phyloP scores from a whole-genome alignment of 1,140 invertebrate species.

The Diuraphis noxia region DNA sequence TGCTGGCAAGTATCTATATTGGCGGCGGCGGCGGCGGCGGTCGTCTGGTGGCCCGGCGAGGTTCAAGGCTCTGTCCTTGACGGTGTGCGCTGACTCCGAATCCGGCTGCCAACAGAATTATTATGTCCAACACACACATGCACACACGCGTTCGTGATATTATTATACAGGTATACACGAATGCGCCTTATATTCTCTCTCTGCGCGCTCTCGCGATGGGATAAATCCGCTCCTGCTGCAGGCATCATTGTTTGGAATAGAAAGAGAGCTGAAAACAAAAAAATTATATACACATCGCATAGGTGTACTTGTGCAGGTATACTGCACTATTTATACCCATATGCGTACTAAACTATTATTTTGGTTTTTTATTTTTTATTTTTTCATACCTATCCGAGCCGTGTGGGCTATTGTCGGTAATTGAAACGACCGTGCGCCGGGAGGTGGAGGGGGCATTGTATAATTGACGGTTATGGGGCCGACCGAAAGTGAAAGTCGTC shows the following conservation, averaged over 20 bases:
- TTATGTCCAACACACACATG: background rate
- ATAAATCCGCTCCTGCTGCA: background rate
- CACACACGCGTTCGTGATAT: too few species aligned
- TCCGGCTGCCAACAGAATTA: slow-evolving; percentile 49
- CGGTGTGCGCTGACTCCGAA: slow-evolving; percentile 50
- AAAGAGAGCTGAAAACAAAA: background rate
- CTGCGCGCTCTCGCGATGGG: too few species aligned
- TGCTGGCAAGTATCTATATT: slow-evolving; percentile 47
- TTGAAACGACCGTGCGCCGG: background rate
- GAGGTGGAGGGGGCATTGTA: background rate
- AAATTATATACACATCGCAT: background rate
- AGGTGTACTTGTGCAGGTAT: background rate
- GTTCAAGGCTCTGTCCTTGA: slow-evolving; percentile 53
- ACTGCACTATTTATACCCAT: too few species aligned
- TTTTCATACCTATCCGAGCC: background rate
- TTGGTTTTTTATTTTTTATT: background rate
- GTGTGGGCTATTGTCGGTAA: background rate
- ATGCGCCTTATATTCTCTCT: background rate
- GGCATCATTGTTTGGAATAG: background rate
- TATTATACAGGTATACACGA: background rate
- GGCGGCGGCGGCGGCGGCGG: slow-evolving; percentile 32
- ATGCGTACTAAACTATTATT: background rate
- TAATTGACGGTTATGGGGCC: slow-evolving; percentile 26
- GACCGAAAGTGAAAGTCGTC: slow-evolving; percentile 37
- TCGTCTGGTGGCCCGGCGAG: slow-evolving; percentile 49